A percentile compares a stretch with the other conserved stretches of the same genome.
phyloP scores from a whole-genome alignment of 2,888 invertebrate species.

The Dasysyrphus tricinctus region DNA sequence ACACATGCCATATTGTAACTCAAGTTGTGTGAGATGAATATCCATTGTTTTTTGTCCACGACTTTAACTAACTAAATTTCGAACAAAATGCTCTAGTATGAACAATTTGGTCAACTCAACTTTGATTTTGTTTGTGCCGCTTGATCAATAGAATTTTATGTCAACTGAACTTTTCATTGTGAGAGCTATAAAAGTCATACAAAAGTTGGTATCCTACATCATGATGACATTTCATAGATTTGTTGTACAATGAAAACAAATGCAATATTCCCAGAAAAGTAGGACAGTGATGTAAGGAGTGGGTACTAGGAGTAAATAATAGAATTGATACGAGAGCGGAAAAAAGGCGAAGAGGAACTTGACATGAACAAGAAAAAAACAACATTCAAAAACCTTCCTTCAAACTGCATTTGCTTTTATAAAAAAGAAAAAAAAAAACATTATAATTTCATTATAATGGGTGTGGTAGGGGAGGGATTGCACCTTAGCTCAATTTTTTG shows the following conservation, averaged over 20 bases:
- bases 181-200: too few species aligned
- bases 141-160: background rate
- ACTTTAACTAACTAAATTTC: too few species aligned
- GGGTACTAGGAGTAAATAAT: background rate
- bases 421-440: background rate
- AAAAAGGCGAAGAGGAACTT: background rate
- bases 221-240: too few species aligned
- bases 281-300: background rate
- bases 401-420: background rate
- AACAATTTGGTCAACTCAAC: background rate
- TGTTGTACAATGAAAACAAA: background rate
- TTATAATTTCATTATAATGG: background rate
- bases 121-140: background rate
- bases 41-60: too few species aligned
- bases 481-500: background rate
- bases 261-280: background rate
- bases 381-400: background rate
- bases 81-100: too few species aligned
- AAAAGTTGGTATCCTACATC: too few species aligned
- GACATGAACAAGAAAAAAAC: background rate
- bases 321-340: background rate
- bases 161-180: too few species aligned
- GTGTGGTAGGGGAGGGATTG: background rate
- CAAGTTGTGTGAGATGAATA: too few species aligned
- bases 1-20: too few species aligned